These are phyloP conservation scores for Platorchestia sp. DNA, from an alignment of 1,140 invertebrate genomes.

Conservation along the genomic window DNA sequence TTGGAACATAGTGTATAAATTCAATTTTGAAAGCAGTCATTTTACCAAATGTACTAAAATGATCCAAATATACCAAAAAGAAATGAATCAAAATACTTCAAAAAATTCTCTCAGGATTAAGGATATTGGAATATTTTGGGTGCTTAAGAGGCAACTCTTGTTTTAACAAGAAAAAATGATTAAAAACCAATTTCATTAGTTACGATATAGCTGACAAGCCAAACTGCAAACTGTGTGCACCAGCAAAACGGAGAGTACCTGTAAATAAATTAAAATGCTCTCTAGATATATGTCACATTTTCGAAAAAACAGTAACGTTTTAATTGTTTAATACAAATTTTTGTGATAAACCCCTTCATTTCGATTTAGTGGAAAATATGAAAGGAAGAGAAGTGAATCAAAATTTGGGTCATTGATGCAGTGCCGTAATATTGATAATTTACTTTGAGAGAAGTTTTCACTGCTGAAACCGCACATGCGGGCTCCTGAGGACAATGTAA, in stretches of 20 bases:
- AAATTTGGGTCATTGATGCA: not conserved
- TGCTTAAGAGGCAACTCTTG: not conserved
- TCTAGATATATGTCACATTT: not conserved
- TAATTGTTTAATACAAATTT: not conserved
- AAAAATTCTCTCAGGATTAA: not conserved
- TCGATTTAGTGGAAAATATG: not conserved
- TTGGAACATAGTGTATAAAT: too few relatives aligned
- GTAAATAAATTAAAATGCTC: not conserved
- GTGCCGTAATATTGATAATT: not conserved
- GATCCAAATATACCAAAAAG: too few relatives aligned
- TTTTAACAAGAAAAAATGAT: not conserved
- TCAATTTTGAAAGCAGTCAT: too few relatives aligned
- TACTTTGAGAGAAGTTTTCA: not conserved
- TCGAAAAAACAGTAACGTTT: not conserved
- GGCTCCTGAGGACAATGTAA: too few relatives aligned
- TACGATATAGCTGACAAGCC: not conserved
- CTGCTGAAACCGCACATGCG: not conserved
- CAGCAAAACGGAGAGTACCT: not conserved
- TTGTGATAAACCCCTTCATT: not conserved
- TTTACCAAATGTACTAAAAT: too few relatives aligned
- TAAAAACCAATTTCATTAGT: not conserved
- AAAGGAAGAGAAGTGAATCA: not conserved
- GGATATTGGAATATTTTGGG: not conserved
- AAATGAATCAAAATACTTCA: too few relatives aligned
- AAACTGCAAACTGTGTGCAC: not conserved